These are phyloP conservation scores for Lethenteron camtschaticum DNA, from an alignment of 2,113 vertebrate genomes.

Conservation along the genomic window DNA sequence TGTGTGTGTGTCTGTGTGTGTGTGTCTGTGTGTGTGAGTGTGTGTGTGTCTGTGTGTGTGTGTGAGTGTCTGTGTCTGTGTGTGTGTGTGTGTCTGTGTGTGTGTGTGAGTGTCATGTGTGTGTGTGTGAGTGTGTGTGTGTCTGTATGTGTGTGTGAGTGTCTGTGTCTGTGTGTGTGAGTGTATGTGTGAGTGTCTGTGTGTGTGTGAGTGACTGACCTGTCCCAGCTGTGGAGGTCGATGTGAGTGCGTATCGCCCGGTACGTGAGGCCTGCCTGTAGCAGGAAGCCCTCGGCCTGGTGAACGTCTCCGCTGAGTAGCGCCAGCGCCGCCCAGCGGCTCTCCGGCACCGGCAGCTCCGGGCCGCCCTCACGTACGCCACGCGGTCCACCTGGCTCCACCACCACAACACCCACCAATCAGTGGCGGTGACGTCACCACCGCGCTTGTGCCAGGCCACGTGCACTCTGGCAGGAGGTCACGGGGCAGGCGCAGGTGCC, in stretches of 20 bases:
- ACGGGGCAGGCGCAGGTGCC: no score
- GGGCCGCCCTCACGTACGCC: not conserved
- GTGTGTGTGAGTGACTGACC: constrained; percentile 24
- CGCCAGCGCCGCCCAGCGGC: constrained; percentile 15
- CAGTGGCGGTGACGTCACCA: not conserved
- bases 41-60: not conserved
- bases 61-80: no score
- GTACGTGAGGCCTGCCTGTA: constrained; percentile 61
- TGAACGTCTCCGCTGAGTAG: constrained; percentile 64
- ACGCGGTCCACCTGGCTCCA: constrained; percentile 8
- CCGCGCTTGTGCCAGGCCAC: no score
- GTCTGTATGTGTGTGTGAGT: no score
- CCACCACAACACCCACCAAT: constrained; percentile 8
- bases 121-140: no score
- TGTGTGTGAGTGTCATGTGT: no score
- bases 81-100: no score
- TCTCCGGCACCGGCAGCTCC: not conserved
- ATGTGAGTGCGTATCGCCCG: constrained; percentile 77
- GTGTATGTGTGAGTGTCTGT: not conserved
- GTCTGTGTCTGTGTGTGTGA: not conserved
- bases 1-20: not conserved
- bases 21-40: not conserved
- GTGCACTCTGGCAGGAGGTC: no score
- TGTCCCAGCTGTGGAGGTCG: constrained; percentile 78
- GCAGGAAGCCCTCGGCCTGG: constrained; percentile 53